Evolutionary conservation across 2,888 invertebrate genomes (phyloP).

Genomic region (Neuroscelio doddi): DNA sequence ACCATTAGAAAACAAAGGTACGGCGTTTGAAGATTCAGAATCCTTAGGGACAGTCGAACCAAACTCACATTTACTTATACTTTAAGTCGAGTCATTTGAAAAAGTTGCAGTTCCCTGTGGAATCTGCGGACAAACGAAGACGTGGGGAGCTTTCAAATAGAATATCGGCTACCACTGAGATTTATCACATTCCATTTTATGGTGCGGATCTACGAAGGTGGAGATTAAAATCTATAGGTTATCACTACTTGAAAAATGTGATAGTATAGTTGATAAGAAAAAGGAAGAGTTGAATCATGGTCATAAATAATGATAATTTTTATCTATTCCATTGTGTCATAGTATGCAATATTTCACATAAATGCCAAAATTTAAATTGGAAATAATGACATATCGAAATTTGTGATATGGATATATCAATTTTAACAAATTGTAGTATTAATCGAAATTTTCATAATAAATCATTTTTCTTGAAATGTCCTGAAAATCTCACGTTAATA

Average conservation of each 20-base stretch:
- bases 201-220: conserved; percentile 24
- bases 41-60: not conserved
- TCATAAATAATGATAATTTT: too few species aligned
- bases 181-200: conserved; percentile 37
- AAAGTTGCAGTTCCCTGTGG: conserved; percentile 32
- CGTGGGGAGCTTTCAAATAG: conserved; percentile 33
- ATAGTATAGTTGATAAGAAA: too few species aligned
- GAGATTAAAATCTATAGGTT: conserved; percentile 41
- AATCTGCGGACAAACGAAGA: conserved; percentile 36
- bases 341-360: too few species aligned
- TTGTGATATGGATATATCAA: too few species aligned
- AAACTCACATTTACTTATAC: conserved; percentile 24
- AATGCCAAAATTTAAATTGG: too few species aligned
- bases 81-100: conserved; percentile 21
- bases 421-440: too few species aligned
- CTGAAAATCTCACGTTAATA: too few species aligned
- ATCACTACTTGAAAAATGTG: conserved; percentile 7
- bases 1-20: conserved; percentile 22
- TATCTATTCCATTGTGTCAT: too few species aligned
- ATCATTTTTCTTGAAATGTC: too few species aligned
- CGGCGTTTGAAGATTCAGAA: conserved; percentile 22
- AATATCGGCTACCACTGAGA: conserved; percentile 34
- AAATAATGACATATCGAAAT: too few species aligned
- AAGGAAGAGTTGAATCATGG: too few species aligned
- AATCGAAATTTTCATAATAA: too few species aligned